Evolutionary conservation across 2,113 vertebrate species (phyloP), one percentile per base, ranked within the genome.

Genomic region (Calidris pugnax): DNA sequence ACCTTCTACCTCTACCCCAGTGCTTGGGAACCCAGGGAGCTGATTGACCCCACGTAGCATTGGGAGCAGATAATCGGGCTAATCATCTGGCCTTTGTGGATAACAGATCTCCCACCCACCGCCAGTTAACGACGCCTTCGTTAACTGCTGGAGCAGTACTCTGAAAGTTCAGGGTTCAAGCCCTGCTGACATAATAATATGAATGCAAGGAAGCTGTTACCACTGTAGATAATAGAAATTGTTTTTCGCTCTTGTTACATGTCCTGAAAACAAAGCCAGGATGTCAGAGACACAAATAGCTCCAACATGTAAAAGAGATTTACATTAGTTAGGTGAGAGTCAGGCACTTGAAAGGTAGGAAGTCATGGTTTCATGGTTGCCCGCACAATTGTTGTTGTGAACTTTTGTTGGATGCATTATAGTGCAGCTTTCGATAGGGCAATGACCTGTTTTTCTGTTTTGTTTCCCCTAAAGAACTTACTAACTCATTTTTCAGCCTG

Each of bases 181-280:
- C 78, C 60, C 64, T 94, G 66, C 69, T 84, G 72, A 78, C 62
- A 57, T 56, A 3, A 3, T 0, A 63, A 15, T n/a, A 60, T 96
- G 90, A 94, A 93, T 96, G 77, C 80, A 87, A 97, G 95, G 90
- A 97, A 97, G 74, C 85, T 79, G 16, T 91, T 92, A 73, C 66
- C 9, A 2, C 50, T 79, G 81, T 28, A 95, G 88, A 95, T 85
- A 95, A 89, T 75, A 92, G 69, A 87, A 91, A 89, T 92, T 96
- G 62, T 90, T 95, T 95, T 89, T 87, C 28, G 3, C 10, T 91
- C 55, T 85, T 85, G 41, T 89, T 87, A 24, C 14, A 13, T 7
- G 9, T 90, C 74, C 94, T 82, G 50, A 89, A 89, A 97, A 96
- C 95, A 97, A 97, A 97, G 91, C 86, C 91, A 95, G 95, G 92